Percentiles rank a stretch among this genome's conserved stretches.
Evolutionary conservation across 30 jellyfish, hydroid and myxozoan genomes (phyloP).

Genomic region (Pseudorhiza aurosa): DNA sequence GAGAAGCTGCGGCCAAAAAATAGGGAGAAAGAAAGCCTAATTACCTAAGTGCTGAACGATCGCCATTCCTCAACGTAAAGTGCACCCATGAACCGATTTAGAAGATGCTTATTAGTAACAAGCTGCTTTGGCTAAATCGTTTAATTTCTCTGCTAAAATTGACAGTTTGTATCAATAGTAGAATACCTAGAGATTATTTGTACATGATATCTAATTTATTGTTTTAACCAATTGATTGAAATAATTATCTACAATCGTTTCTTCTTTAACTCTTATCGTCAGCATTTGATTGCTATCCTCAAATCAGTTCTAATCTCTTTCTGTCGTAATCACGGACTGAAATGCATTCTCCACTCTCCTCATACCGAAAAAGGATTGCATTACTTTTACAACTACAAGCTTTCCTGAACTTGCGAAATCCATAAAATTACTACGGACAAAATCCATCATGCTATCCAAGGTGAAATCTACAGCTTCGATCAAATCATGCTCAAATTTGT

Average conservation of each 20-base stretch:
- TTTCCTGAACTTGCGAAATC: constrained; percentile 91
- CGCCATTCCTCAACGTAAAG: no score
- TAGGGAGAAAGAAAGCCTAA: constrained; percentile 1
- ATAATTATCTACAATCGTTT: no score
- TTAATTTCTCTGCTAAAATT: no score
- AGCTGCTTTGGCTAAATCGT: no score
- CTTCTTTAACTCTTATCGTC: no score
- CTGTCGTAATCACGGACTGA: constrained; percentile 38
- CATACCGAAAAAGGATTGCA: constrained; percentile 82
- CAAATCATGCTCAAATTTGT: constrained; percentile 80
- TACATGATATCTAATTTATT: no score
- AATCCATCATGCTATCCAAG: constrained; percentile 80
- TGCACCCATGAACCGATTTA: no score
- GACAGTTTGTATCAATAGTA: no score
- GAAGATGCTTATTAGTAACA: no score
- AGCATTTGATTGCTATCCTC: no score
- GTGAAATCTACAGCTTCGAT: constrained; percentile 81
- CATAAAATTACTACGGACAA: constrained; percentile 61
- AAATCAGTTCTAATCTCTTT: not conserved
- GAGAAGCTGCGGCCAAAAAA: not conserved
- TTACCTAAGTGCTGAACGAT: not conserved
- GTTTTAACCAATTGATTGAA: no score
- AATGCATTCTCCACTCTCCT: constrained; percentile 74
- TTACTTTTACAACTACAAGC: constrained; percentile 80
- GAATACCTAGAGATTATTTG: no score